Evolutionary conservation across 2,888 invertebrate species (phyloP).

Genomic region (Eudasyphora cyanicolor): DNA sequence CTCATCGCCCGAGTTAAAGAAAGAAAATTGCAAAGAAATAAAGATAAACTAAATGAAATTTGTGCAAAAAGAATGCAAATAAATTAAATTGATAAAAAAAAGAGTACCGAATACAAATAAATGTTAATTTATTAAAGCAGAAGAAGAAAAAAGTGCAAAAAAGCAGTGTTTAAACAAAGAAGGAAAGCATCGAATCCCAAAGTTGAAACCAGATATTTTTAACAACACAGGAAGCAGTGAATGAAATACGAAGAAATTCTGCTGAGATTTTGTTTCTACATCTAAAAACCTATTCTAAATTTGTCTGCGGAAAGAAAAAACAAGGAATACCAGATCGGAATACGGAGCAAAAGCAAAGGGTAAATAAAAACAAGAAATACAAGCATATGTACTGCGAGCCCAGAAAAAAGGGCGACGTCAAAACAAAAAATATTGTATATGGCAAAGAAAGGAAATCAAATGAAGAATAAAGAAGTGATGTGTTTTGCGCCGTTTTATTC

Average conservation of each 20-base stretch:
- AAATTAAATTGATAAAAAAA: constrained; percentile 39
- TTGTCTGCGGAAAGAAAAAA: constrained; percentile 33
- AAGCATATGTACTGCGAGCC: neutral
- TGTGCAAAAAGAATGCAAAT: constrained; percentile 34
- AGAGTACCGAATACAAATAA: constrained; percentile 10
- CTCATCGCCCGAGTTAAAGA: neutral
- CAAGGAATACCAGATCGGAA: constrained; percentile 46
- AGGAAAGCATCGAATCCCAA: neutral
- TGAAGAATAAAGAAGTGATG: neutral
- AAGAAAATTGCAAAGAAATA: constrained; percentile 29
- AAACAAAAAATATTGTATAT: constrained; percentile 37
- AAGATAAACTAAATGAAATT: constrained; percentile 7
- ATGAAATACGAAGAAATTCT: constrained; percentile 29
- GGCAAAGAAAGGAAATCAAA: constrained; percentile 26
- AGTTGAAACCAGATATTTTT: constrained; percentile 33
- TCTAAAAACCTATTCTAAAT: neutral
- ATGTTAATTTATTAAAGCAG: neutral
- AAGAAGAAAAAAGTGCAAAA: neutral
- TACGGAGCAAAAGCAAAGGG: constrained; percentile 41
- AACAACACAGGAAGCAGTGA: constrained; percentile 47
- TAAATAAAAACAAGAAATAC: constrained; percentile 38
- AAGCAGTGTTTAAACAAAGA: constrained; percentile 19
- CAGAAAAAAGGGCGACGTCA: constrained; percentile 44
- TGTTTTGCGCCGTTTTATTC: constrained; percentile 32
- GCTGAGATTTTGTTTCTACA: neutral